Base-by-base conservation (phyloP, 1,140 invertebrate species). In the Drosophila kepulauana region DNA sequence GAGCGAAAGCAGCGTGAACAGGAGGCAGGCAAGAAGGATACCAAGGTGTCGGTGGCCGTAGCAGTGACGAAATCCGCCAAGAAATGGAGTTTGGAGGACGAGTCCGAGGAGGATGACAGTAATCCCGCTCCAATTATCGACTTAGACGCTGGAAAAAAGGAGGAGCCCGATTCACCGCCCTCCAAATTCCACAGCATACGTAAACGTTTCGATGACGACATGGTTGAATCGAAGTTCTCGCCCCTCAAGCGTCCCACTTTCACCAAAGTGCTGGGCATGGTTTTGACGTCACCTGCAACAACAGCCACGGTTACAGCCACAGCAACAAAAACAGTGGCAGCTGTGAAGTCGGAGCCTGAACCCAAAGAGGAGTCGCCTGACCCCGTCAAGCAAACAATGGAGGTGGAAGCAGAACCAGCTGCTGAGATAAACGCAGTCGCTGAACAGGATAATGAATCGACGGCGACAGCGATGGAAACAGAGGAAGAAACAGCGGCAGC, bases 21-120 rank as follows among this genome's bases (percentile, higher is more conserved):
- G 8, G 96, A 97, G 89, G 94, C 94, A 33, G 95, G 95, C 1
- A 97, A 97, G 82, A 96, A 96, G 85, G 96, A 97, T 77, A 69
- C 94, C 92, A 92, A 91, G 48, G 51, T 45, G 0, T 1, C 75
- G 0, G 84, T 93, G 67, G 94, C 54, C 7, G 78, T 67, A 0
- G 28, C 67, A 5, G 76, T 79, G 13, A 93, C 35, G 0, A 81
- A 78, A 35, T 74, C 96, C 2, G 93, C 95, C 30, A 98, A 98
- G 93, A 97, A 98, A 87, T 99, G 98, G 98, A 98, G 97, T 67
- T 93, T 99, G 15, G 97, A 98, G 93, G 96, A 98, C 92, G 97
- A 98, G 91, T 97, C 96, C 80, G 97, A 97, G 69, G 95, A 96
- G 78, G 95, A 95, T 25, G 91, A 91, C 25, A 78, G 94, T 76